phyloP scores from a whole-genome alignment of 2,888 invertebrate species.

The Venustoraphidia nigricollis region DNA sequence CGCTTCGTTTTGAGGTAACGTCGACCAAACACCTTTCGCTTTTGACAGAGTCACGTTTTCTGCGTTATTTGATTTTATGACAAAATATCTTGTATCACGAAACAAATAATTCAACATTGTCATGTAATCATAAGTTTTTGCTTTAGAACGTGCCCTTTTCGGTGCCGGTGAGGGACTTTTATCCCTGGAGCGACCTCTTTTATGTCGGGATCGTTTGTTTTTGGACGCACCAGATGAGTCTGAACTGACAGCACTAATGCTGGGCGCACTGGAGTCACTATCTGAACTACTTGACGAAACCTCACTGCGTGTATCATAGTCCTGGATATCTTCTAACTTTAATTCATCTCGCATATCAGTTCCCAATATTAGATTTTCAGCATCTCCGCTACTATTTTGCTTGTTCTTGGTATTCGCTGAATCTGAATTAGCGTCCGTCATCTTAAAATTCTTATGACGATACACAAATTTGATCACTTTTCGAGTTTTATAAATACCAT shows the following conservation, averaged over 20 bases:
- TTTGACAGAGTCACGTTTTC: conserved; percentile 93
- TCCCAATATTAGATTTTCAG: conserved; percentile 26
- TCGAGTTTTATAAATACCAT: too few relatives aligned
- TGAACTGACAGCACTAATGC: conserved; percentile 64
- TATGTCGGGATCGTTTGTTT: conserved; percentile 37
- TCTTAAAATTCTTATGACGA: neutral
- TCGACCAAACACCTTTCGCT: conserved; percentile 94
- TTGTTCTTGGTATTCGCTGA: conserved; percentile 2
- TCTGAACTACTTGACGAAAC: conserved; percentile 67
- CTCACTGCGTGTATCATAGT: conserved; percentile 77
- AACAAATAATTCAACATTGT: conserved; percentile 88
- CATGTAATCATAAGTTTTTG: conserved; percentile 68
- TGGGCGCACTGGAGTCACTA: conserved; percentile 53
- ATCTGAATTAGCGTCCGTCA: conserved; percentile 5
- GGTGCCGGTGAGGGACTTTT: conserved; percentile 23
- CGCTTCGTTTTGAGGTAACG: conserved; percentile 90
- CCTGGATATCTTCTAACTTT: conserved; percentile 57
- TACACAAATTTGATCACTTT: too few relatives aligned
- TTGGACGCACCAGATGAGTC: conserved; percentile 42
- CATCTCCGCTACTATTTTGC: conserved; percentile 25
- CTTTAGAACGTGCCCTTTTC: conserved; percentile 27
- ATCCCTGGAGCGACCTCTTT: conserved; percentile 31
- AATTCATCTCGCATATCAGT: conserved; percentile 63
- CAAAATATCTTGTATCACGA: conserved; percentile 84
- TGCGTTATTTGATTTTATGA: conserved; percentile 95